phyloP scores from a whole-genome alignment of 2,888 invertebrate genomes.

The Drosophila subquinaria region DNA sequence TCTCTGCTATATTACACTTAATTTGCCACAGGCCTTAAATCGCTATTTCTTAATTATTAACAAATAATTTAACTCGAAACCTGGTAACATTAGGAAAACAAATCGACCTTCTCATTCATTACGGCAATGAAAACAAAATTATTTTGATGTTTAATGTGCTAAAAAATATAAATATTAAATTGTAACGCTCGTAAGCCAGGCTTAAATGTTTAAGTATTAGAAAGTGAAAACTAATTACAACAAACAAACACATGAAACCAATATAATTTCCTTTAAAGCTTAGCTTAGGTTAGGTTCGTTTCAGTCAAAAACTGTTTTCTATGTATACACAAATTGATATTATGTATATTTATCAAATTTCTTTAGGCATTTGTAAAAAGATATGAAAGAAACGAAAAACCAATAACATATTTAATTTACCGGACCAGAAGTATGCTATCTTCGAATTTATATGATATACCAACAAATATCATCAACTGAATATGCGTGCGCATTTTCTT shows the following conservation, averaged over 20 bases:
- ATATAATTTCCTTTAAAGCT: slow-evolving; percentile 73
- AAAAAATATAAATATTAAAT: slow-evolving; percentile 5
- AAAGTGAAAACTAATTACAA: slow-evolving; percentile 45
- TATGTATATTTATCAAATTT: slow-evolving; percentile 63
- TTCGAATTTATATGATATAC: slow-evolving; percentile 70
- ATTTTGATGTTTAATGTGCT: slow-evolving; percentile 40
- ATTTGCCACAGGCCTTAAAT: slow-evolving; percentile 43
- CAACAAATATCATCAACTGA: slow-evolving; percentile 35
- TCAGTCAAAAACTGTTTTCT: slow-evolving; percentile 54
- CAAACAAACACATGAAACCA: slow-evolving; percentile 30
- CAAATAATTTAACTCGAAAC: slow-evolving; percentile 42
- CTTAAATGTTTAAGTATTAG: slow-evolving; percentile 74
- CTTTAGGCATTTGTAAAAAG: slow-evolving; percentile 40
- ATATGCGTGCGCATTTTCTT: slow-evolving; percentile 48
- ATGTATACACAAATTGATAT: slow-evolving; percentile 66
- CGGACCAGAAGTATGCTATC: slow-evolving; percentile 72
- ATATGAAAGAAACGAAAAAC: slow-evolving; percentile 34
- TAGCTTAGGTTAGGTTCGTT: slow-evolving; percentile 68
- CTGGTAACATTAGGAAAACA: slow-evolving; percentile 27
- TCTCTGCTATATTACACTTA: slow-evolving; percentile 40
- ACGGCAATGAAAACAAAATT: slow-evolving; percentile 72
- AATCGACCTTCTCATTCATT: slow-evolving; percentile 71
- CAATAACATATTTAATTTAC: slow-evolving; percentile 63
- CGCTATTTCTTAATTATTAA: slow-evolving; percentile 32
- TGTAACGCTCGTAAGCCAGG: slow-evolving; percentile 57